These are phyloP conservation scores for Eulimnadia texana DNA, from an alignment of 1,140 invertebrate species.

Conservation along the genomic window DNA sequence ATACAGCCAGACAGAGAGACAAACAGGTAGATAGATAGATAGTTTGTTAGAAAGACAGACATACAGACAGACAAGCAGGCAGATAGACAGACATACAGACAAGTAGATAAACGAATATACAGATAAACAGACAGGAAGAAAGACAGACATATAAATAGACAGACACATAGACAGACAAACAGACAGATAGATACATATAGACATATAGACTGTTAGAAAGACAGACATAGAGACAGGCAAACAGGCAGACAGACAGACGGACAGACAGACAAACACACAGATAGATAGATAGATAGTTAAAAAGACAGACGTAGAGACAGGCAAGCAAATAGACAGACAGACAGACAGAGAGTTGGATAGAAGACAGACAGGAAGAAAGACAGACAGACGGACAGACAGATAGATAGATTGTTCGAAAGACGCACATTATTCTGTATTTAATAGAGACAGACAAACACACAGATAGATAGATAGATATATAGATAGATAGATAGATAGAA, in stretches of 20 bases:
- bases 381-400: not conserved
- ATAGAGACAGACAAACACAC: not conserved
- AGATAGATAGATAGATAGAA: not conserved
- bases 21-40: too few relatives aligned
- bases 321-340: not conserved
- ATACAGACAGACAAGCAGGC: too few relatives aligned
- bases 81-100: too few relatives aligned
- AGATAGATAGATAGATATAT: not conserved
- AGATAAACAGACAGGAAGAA: not conserved
- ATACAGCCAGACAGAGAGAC: too few relatives aligned
- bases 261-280: not conserved
- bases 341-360: not conserved
- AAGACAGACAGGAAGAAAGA: not conserved
- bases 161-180: not conserved
- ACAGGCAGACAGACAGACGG: not conserved
- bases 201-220: not conserved
- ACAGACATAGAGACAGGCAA: not conserved
- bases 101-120: too few relatives aligned
- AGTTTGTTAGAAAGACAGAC: too few relatives aligned
- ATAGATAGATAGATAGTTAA: not conserved
- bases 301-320: not conserved
- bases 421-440: too few relatives aligned
- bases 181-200: not conserved
- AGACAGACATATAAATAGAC: not conserved
- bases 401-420: not conserved